These are phyloP conservation scores for Myotis yumanensis DNA, from an alignment of 2,113 vertebrate species.

Conservation along the genomic window DNA sequence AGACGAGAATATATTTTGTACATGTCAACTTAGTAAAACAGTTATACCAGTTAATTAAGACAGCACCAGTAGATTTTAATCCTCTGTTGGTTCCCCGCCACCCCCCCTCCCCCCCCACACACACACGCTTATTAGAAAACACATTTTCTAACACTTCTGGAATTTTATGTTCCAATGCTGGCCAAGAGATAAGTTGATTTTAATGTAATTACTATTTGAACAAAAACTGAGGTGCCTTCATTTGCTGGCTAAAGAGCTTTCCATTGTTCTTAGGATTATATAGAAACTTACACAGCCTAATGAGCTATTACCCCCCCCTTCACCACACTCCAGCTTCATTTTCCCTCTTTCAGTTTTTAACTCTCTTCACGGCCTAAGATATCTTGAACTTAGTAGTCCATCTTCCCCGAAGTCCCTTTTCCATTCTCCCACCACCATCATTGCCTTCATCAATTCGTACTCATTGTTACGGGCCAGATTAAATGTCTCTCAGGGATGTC, in stretches of 20 bases:
- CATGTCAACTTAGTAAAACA: neutral
- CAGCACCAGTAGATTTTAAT: neutral
- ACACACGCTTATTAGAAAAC: neutral
- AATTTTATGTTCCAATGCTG: neutral
- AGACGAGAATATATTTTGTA: neutral
- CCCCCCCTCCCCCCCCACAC: too few species aligned
- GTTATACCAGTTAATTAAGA: neutral
- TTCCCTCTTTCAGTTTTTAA: neutral
- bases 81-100: neutral
- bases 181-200: constrained; percentile 13
- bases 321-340: neutral
- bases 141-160: constrained; percentile 28
- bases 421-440: too few species aligned
- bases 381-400: neutral
- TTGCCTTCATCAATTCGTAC: neutral
- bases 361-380: neutral
- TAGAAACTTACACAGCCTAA: neutral
- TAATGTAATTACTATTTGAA: neutral
- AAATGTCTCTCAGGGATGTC: neutral
- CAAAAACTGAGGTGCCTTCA: neutral
- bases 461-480: neutral
- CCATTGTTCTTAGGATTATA: neutral
- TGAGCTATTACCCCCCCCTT: too few species aligned
- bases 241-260: neutral
- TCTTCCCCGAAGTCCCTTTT: neutral